Base-by-base conservation (phyloP, 1,140 invertebrate genomes). In the Galleria mellonella region DNA sequence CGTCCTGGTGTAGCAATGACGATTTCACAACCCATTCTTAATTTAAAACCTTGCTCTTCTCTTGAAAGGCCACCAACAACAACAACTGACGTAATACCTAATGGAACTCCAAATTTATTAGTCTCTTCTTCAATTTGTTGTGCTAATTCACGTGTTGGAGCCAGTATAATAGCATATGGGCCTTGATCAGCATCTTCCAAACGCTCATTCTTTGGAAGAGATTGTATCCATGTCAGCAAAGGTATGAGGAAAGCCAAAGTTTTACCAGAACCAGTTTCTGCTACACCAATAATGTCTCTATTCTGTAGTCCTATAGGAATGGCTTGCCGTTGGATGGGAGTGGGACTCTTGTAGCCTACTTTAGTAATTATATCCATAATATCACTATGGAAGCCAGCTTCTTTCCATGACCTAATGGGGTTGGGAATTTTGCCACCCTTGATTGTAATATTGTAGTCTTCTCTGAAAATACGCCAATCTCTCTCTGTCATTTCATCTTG, bases 71-170 rank as follows among this genome's bases (percentile, higher is more conserved):
- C 98, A 79, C 98, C 98, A 52, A 99, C 99, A 30, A 99, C 96
- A 5, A 99, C 96, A 0, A 99, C 98, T 17, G 97, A 99, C 43
- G 97, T 90, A 36, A 99, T 98, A 14, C 96, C 97, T 6, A 99
- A 87, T 2, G 94, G 94, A 57, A 95, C 91, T 13, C 97, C 98
- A 89, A 99, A 99, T 86, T 99, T 99, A 46, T 94, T 94, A 0
- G 97, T 97, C 87, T 99, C 98, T 86, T 99, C 98, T 87, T 99
- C 98, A 65, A 99, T 99, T 87, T 99, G 98, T 74, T 99, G 98
- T 0, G 98, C 98, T 87, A 99, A 92, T 82, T 99, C 98, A 87
- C 98, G 92, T 35, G 98, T 99, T 0, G 98, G 98, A 0, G 98
- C 98, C 71, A 99, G 88, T 71, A 99, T 99, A 23, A 99, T 97